Conservation (phyloP, 92 coral and sea anemone genomes). For the Nematostella vectensis region DNA sequence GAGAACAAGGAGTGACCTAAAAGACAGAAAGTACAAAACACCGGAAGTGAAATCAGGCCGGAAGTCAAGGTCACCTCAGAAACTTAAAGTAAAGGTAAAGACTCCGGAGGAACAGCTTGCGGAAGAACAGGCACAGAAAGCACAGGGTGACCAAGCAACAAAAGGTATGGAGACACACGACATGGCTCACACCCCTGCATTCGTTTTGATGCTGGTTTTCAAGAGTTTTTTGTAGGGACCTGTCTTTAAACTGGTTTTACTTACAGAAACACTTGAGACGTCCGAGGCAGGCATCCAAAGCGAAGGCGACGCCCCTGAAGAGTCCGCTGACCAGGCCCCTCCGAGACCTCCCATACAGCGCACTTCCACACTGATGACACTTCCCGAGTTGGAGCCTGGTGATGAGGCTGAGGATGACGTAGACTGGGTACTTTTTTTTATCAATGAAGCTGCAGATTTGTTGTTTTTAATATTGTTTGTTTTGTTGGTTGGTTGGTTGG, state of each 20-base stretch:
- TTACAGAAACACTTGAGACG: conserved; percentile 39
- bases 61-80: conserved; percentile 26
- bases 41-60: conserved; percentile 26
- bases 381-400: conserved; percentile 41
- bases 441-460: too few relatives aligned
- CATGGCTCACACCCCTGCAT: too few relatives aligned
- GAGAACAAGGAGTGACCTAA: conserved; percentile 23
- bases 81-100: conserved; percentile 14
- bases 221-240: too few relatives aligned
- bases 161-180: not conserved
- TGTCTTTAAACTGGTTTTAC: too few relatives aligned
- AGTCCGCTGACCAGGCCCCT: not conserved
- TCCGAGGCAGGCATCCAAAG: conserved; percentile 64
- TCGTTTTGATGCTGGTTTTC: too few relatives aligned
- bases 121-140: conserved; percentile 7
- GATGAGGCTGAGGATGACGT: conserved; percentile 22
- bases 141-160: not conserved
- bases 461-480: not conserved
- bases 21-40: conserved; percentile 26
- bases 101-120: conserved; percentile 17
- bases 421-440: conserved; percentile 9
- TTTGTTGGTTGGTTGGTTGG: conserved; percentile 3
- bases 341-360: conserved; percentile 21
- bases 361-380: conserved; percentile 35
- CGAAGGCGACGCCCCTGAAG: conserved; percentile 43